These are phyloP conservation scores for Leontocebus nigricollis DNA, from an alignment of 2,797 vertebrate genomes.

Conservation along the genomic window DNA sequence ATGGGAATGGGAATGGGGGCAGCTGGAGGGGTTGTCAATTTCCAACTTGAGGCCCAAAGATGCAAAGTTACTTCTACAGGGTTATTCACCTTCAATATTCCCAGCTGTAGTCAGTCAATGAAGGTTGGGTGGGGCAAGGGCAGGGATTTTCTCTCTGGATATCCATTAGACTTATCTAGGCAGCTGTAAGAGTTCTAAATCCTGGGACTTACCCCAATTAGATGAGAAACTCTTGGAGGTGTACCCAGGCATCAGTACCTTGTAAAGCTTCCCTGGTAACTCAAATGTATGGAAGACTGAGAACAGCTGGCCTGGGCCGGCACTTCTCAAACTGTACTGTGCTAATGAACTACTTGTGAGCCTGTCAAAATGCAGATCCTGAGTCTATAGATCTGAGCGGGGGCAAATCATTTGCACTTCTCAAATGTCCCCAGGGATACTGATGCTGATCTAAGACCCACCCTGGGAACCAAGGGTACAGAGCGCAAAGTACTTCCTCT, in stretches of 20 bases:
- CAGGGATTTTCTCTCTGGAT: not conserved
- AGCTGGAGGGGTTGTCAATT: not conserved
- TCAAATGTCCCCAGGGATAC: not conserved
- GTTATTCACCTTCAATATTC: not conserved
- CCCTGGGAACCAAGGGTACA: not conserved
- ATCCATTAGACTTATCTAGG: not conserved
- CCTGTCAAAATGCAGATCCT: not conserved
- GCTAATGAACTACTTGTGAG: not conserved
- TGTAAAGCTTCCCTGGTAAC: not conserved
- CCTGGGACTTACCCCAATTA: not conserved
- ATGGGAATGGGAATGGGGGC: not conserved
- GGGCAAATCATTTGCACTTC: not conserved
- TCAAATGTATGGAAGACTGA: not conserved
- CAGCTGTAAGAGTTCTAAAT: not conserved
- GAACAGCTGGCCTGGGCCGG: not conserved
- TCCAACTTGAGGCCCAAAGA: not conserved
- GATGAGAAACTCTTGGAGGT: not conserved
- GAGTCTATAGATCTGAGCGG: not conserved
- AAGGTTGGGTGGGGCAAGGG: fast-evolving
- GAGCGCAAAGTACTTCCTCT: too few species aligned
- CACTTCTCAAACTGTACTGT: not conserved
- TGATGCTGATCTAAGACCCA: not conserved
- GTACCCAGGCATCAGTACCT: too few species aligned
- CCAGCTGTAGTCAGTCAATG: not conserved
- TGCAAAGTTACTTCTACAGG: not conserved